Evolutionary conservation across 2,797 vertebrate genomes (phyloP), one percentile per base, ranked within the genome.

Genomic region (Cossypha polioptera): DNA sequence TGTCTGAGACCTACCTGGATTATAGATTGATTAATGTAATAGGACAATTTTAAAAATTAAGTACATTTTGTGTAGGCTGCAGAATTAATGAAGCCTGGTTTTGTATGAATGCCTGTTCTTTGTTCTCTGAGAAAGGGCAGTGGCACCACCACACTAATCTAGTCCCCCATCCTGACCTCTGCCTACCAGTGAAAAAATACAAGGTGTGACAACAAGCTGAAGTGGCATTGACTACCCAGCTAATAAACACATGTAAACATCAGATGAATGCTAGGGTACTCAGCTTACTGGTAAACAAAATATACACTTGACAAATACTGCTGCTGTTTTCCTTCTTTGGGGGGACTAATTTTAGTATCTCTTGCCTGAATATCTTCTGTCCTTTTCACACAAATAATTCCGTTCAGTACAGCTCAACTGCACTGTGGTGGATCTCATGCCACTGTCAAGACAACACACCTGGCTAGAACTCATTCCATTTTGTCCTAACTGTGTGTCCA

Each of bases 361-460:
- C 22, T 68, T 54, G 8, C 43, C 24, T 69, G 26, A 21, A 53
- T 16, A 19, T 51, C 47, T 84, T 65, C 45, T 83, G 8, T 79
- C 55, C 43, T 75, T 62, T 75, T 33, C 65, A 65, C 4, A 24
- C 29, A 31, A 63, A 36, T 40, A 77, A 66, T 48, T 92, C 48
- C 40, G 16, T 22, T 83, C 68, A 8, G 24, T 24, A 31, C 4
- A 51, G 31, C 31, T 48, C 35, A 74, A 83, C 13, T 58, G 47
- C 10, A 29, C 8, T 21, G 13, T 2, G 4, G 7, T 57, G 29
- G 35, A 50, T 25, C 25, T 77, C 8, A 2, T 31, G 43, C 7
- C 14, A 33, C 25, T 42, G 10, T 9, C 0, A 0, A 72, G 62
- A 75, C 29, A 75, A 54, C 26, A 75, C 8, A 53, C 4, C 45